Evolutionary conservation across 1,140 invertebrate genomes (phyloP).

Genomic region (Ceratina australensis): DNA sequence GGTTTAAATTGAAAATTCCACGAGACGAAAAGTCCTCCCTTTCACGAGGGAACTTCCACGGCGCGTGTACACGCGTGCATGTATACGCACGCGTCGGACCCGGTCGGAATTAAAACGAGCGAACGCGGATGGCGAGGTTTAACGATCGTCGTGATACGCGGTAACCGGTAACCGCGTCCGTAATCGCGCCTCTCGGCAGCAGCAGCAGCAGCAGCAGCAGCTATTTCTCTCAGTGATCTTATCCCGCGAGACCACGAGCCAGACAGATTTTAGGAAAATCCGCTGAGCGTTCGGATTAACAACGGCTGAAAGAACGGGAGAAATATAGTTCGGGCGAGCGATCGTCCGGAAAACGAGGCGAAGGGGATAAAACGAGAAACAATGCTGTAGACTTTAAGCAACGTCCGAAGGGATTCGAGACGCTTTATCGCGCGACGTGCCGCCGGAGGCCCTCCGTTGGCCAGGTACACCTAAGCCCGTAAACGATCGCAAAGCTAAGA

Average conservation of each 20-base stretch:
- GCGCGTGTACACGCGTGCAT: neutral
- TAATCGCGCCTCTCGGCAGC: too few relatives aligned
- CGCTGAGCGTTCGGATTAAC: neutral
- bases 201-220: too few relatives aligned
- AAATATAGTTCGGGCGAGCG: neutral
- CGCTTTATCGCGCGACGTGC: neutral
- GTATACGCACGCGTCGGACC: constrained; percentile 7
- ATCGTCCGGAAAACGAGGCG: neutral
- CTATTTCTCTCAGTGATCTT: neutral
- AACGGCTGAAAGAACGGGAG: neutral
- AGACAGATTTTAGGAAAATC: neutral
- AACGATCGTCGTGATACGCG: too few relatives aligned
- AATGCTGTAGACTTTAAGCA: neutral
- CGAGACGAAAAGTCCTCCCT: constrained; percentile 1
- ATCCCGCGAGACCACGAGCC: neutral
- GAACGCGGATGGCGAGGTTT: neutral
- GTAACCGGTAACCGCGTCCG: too few relatives aligned
- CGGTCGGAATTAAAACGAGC: constrained; percentile 7
- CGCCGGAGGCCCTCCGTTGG: neutral
- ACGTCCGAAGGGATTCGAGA: neutral
- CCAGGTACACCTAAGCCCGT: too few relatives aligned
- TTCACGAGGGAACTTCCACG: constrained; percentile 2
- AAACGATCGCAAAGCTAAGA: too few relatives aligned
- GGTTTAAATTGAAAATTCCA: constrained; percentile 45
- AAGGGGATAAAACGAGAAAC: neutral